Evolutionary conservation across 2,113 vertebrate species (phyloP).

Genomic region (Chamaetylas fuelleborni): DNA sequence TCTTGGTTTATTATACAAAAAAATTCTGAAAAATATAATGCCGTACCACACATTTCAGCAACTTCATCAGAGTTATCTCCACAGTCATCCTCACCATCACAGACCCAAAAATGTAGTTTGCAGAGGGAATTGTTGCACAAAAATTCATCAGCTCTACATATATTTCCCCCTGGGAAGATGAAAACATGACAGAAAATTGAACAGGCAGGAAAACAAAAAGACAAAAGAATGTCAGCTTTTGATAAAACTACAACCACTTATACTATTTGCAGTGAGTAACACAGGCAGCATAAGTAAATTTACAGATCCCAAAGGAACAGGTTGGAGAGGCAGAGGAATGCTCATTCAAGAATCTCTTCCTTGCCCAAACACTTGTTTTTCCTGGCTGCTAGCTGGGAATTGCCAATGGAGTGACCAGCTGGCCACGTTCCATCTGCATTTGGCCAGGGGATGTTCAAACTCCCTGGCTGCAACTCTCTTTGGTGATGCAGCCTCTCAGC

Average conservation of each 20-base stretch:
- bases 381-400: neutral
- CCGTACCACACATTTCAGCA: conserved; percentile 88
- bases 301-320: neutral
- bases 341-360: neutral
- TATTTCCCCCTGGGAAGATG: conserved; percentile 76
- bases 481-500: neutral
- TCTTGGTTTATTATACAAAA: neutral
- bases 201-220: neutral
- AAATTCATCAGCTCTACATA: conserved; percentile 93
- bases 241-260: neutral
- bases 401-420: neutral
- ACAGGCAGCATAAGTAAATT: neutral
- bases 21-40: neutral
- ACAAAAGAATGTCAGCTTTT: neutral
- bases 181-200: neutral
- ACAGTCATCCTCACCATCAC: conserved; percentile 97
- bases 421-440: neutral
- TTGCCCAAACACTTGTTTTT: neutral
- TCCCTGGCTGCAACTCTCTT: neutral
- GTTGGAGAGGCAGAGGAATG: neutral
- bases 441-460: neutral
- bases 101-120: conserved; percentile 93
- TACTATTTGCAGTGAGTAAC: neutral
- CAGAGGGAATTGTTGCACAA: conserved; percentile 97
- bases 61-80: conserved; percentile 98